phyloP scores from a whole-genome alignment of 2,113 vertebrate genomes.

The Australoheros scitulus region DNA sequence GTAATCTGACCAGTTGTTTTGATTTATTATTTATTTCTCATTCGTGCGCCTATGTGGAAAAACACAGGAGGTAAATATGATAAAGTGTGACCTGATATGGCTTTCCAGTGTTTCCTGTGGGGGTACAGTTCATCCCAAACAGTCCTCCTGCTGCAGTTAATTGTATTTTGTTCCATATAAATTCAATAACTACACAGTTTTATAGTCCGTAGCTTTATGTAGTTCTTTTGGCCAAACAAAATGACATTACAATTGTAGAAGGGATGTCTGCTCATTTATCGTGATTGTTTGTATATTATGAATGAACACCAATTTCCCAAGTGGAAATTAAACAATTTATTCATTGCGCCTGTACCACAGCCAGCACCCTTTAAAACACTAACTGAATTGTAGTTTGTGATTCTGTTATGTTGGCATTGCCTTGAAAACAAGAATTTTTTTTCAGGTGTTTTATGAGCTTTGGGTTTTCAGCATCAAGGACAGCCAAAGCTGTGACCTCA shows the following conservation, averaged over 20 bases:
- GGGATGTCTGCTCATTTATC: fast-evolving
- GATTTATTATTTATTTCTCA: neutral
- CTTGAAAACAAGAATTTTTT: neutral
- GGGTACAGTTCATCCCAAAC: neutral
- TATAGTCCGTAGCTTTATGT: neutral
- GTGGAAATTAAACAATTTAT: neutral
- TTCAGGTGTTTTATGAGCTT: constrained; percentile 58
- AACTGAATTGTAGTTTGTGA: neutral
- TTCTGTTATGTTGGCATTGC: neutral
- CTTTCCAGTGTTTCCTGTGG: neutral
- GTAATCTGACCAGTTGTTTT: constrained; percentile 2
- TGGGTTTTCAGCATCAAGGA: constrained; percentile 36
- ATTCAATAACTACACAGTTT: neutral
- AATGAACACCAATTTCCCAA: neutral
- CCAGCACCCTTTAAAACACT: neutral
- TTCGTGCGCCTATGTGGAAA: neutral
- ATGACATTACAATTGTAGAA: neutral
- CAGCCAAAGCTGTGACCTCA: constrained; percentile 62
- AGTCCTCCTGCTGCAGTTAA: neutral
- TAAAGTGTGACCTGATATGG: neutral
- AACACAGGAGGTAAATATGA: neutral
- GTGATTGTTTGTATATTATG: neutral
- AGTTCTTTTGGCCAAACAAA: neutral
- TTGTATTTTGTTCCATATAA: neutral
- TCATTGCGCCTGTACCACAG: neutral